Evolutionary conservation across 2,113 vertebrate species (phyloP).

Genomic region (Lagopus leucura): DNA sequence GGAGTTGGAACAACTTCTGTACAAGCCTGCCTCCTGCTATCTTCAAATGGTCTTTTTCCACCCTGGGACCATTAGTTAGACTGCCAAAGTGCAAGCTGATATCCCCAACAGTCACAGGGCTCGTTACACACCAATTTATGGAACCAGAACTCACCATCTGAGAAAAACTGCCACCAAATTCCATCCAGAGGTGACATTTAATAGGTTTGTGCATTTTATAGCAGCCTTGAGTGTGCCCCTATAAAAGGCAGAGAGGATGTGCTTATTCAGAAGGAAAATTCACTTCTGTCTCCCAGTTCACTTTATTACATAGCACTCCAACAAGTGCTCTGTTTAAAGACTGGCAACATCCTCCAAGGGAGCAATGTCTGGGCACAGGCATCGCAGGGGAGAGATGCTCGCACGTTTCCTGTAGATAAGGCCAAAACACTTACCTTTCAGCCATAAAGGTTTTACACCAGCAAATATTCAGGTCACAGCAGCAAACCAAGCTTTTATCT

Average conservation of each 20-base stretch:
- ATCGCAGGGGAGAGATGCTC: background rate
- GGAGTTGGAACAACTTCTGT: background rate
- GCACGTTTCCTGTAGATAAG: rapidly evolving
- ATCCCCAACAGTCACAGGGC: constrained; percentile 63
- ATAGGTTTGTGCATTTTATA: constrained; percentile 48
- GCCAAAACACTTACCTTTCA: background rate
- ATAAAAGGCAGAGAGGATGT: background rate
- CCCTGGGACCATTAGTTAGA: background rate
- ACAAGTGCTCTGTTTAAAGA: background rate
- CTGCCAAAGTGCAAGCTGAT: constrained; percentile 50
- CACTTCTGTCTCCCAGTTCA: background rate
- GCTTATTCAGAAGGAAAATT: constrained; percentile 43
- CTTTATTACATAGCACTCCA: background rate
- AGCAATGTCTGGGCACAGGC: background rate
- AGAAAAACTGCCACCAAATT: background rate
- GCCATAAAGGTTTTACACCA: background rate
- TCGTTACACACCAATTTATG: constrained; percentile 63
- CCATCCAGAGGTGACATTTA: constrained; percentile 43
- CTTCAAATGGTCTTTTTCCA: constrained; percentile 11
- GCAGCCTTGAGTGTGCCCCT: constrained; percentile 1
- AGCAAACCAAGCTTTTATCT: background rate
- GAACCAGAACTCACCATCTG: background rate
- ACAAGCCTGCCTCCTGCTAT: background rate
- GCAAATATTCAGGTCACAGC: background rate
- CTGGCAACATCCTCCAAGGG: background rate